Evolutionary conservation across 2,888 invertebrate genomes (phyloP).

Genomic region (Oasisia sp.): DNA sequence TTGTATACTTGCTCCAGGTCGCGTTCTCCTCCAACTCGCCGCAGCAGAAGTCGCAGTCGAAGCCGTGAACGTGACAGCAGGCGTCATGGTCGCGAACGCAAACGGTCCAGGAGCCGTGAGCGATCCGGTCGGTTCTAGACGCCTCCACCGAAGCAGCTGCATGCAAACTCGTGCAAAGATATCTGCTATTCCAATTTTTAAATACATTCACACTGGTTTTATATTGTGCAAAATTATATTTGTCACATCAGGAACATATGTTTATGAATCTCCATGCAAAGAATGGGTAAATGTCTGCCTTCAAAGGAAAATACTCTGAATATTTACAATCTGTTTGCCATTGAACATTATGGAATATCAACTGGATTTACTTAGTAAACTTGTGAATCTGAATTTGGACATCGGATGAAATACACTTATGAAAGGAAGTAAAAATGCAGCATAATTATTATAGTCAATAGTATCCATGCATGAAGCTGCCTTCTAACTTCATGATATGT

Average conservation of each 20-base stretch:
- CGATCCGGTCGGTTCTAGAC: slow-evolving; percentile 27
- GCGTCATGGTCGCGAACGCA: slow-evolving; percentile 17
- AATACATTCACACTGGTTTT: not conserved
- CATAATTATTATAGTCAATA: not conserved
- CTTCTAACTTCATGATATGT: not conserved
- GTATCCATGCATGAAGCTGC: not conserved
- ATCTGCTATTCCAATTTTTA: not conserved
- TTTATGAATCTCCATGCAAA: not conserved
- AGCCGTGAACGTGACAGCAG: slow-evolving; percentile 28
- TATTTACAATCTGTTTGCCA: not conserved
- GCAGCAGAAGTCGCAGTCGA: slow-evolving; percentile 31
- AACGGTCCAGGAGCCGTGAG: slow-evolving; percentile 24
- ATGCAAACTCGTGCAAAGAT: not conserved
- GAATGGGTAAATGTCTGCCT: not conserved
- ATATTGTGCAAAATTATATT: not conserved
- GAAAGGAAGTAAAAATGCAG: not conserved
- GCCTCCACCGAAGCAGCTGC: not conserved
- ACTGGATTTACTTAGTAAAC: not conserved
- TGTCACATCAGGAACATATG: not conserved
- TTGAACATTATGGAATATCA: not conserved
- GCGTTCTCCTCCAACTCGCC: slow-evolving; percentile 46
- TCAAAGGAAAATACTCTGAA: not conserved
- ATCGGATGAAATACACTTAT: not conserved
- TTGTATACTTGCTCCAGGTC: slow-evolving; percentile 35
- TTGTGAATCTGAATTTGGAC: not conserved